Evolutionary conservation across 2,113 vertebrate species (phyloP).

Genomic region (Nicator chloris): DNA sequence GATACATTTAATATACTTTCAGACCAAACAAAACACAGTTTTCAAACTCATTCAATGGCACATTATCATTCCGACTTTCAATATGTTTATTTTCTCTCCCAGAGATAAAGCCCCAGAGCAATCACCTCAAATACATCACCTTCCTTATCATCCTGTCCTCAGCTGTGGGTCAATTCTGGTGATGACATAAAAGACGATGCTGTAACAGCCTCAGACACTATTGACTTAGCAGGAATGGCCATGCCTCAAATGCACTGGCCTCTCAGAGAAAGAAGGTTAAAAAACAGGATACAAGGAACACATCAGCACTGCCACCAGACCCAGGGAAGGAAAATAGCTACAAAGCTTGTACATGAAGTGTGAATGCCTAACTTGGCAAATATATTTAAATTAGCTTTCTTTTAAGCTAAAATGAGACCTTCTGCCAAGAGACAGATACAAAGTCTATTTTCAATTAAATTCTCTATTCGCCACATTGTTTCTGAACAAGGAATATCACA

Average conservation of each 20-base stretch:
- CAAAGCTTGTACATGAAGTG: neutral
- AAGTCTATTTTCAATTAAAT: neutral
- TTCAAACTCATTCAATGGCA: neutral
- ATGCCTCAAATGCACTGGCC: neutral
- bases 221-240: neutral
- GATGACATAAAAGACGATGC: neutral
- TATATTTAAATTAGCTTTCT: neutral
- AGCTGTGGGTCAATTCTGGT: neutral
- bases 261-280: neutral
- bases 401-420: neutral
- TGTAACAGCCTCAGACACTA: neutral
- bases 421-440: neutral
- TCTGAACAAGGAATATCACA: neutral
- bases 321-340: neutral
- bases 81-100: constrained; percentile 6
- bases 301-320: neutral
- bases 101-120: neutral
- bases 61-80: neutral
- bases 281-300: neutral
- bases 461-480: neutral
- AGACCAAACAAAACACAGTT: neutral
- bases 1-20: neutral
- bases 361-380: neutral
- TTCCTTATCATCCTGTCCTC: neutral
- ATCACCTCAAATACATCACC: neutral